Evolutionary conservation across 1,140 invertebrate genomes (phyloP).

Genomic region (Anastrepha ludens): DNA sequence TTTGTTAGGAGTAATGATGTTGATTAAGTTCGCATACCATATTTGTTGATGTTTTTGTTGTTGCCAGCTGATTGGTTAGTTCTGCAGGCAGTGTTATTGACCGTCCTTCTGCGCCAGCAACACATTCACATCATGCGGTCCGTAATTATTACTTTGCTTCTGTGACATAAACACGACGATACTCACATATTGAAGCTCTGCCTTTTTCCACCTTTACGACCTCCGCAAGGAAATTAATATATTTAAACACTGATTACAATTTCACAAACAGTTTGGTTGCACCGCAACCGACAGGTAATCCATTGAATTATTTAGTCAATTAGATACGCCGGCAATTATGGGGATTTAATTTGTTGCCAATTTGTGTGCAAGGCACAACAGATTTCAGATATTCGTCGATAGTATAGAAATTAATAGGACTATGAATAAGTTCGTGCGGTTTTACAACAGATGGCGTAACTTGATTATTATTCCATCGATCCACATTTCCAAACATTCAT

Average conservation of each 20-base stretch:
- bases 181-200: background rate
- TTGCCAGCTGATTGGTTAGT: slow-evolving; percentile 15
- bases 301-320: slow-evolving; percentile 41
- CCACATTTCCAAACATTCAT: too few species aligned
- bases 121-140: background rate
- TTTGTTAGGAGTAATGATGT: slow-evolving; percentile 8
- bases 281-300: slow-evolving; percentile 18
- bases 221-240: background rate
- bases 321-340: background rate
- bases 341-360: background rate
- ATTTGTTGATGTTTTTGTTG: slow-evolving; percentile 19
- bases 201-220: slow-evolving; percentile 4
- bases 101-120: background rate
- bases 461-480: too few species aligned
- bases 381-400: too few species aligned
- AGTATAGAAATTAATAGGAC: too few species aligned
- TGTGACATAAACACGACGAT: background rate
- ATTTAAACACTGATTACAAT: background rate
- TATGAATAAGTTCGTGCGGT: too few species aligned
- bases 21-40: slow-evolving; percentile 32
- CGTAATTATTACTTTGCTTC: slow-evolving; percentile 22
- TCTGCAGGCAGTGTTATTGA: background rate
- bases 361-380: background rate
- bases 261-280: background rate
- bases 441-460: too few species aligned